Base-by-base conservation (phyloP, 2,888 invertebrate genomes). In the Chrysodeixis includens region DNA sequence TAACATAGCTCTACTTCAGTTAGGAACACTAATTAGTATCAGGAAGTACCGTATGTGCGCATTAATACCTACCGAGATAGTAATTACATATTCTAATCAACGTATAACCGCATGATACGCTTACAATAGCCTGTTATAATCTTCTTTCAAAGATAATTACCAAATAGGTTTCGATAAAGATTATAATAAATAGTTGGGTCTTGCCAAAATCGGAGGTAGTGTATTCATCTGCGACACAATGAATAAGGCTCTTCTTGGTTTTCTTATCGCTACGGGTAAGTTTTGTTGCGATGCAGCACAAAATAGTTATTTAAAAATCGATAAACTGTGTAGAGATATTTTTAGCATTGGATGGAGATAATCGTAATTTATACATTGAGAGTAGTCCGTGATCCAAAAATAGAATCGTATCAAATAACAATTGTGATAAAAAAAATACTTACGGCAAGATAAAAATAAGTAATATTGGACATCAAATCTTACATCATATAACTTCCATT, bases 261-360 rank as follows among this genome's bases (percentile, higher is more conserved):
- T 49, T 49, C 46, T 49, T 10, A 20, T 49, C 9, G 46, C 18
- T 18, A 49, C 46, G 20, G 46, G 46, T 49, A 49, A 49, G 46
- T 49, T 49, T 1, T 0, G 40, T 46, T 70, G 40, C 20, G 63
- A 49, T 58, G 18, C 0, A 40, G 51, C n/a, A n/a, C n/a, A n/a
- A n/a, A n/a, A n/a, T n/a, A n/a, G n/a, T n/a, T n/a, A n/a, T 10
- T 71, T 75, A 26, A 56, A 56, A 26, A 26, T 6, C 26, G 26
- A 26, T 26, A 26, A 26, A 26, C 26, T 26, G 26, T 2, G 26
- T 26, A 26, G 26, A 26, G n/a, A n/a, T n/a, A n/a, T n/a, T n/a
- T n/a, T n/a, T n/a, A n/a, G n/a, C n/a, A n/a, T n/a, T n/a, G n/a
- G n/a, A n/a, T n/a, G n/a, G n/a, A n/a, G n/a, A n/a, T n/a, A n/a